phyloP scores from a whole-genome alignment of 2,888 invertebrate genomes.

The Drosophila anceps region DNA sequence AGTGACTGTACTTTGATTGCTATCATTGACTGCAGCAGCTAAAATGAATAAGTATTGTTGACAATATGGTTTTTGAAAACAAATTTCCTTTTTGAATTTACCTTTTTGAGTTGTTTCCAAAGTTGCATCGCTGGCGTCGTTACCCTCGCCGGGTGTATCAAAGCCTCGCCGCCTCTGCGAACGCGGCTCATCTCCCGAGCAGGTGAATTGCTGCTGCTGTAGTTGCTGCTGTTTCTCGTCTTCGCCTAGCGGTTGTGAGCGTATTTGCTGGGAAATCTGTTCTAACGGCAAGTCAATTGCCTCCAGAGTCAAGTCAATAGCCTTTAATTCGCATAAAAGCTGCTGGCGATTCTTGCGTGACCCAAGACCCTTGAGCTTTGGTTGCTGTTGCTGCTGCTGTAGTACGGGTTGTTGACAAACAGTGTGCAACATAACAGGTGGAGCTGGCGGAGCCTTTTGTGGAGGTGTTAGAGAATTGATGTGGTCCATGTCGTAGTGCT shows the following conservation, averaged over 20 bases:
- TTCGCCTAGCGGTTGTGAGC: slow-evolving; percentile 86
- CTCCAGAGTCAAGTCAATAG: slow-evolving; percentile 74
- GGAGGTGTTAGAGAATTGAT: slow-evolving; percentile 81
- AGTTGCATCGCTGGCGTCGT: slow-evolving; percentile 37
- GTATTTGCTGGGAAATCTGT: slow-evolving; percentile 81
- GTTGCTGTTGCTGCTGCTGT: slow-evolving; percentile 50
- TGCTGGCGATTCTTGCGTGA: slow-evolving; percentile 84
- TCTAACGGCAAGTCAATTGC: slow-evolving; percentile 64
- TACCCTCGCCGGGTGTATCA: slow-evolving; percentile 47
- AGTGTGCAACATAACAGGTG: slow-evolving; percentile 72
- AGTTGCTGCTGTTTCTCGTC: slow-evolving; percentile 78
- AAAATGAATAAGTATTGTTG: neutral
- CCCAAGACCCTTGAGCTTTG: slow-evolving; percentile 81
- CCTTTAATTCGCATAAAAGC: slow-evolving; percentile 81
- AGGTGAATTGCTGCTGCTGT: slow-evolving; percentile 45
- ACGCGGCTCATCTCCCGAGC: slow-evolving; percentile 74
- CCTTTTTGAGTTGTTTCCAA: slow-evolving; percentile 48
- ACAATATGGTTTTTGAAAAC: neutral
- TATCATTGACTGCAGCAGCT: slow-evolving; percentile 42
- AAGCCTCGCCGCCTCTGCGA: slow-evolving; percentile 79
- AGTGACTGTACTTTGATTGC: slow-evolving; percentile 33
- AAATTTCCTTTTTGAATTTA: slow-evolving; percentile 12
- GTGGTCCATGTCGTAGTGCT: slow-evolving; percentile 83
- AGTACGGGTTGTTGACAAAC: slow-evolving; percentile 65
- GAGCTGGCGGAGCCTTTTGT: slow-evolving; percentile 81